Evolutionary conservation across 2,888 invertebrate species (phyloP), one percentile per base, ranked within the genome.

Genomic region (Eupithecia vulgata): DNA sequence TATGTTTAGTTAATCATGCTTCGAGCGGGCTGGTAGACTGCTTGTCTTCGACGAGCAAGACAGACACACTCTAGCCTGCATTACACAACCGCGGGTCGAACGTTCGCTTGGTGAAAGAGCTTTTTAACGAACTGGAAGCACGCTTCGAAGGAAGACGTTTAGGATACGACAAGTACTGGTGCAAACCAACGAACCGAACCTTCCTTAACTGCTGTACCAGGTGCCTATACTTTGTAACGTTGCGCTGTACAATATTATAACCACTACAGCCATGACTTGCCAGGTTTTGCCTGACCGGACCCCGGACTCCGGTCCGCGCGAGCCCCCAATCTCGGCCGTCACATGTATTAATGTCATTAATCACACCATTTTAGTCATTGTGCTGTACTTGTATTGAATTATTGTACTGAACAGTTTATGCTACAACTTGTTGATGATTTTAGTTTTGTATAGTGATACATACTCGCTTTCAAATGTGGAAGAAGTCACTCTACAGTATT

Each of bases 401-500:
- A 89, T 88, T 91, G 88, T 91, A 88, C 84, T 88, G 88, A 91
- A 92, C 91, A 91, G 92, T 93, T 92, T 89, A 92, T 91, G 94
- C 94, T 93, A 93, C 90, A 91, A 92, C 89, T 87, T 89, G 89
- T 92, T 92, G 91, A 92, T 90, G 89, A 91, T 91, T 93, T 93
- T 92, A 92, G 90, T 93, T 93, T 89, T 91, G 93, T 94, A 93
- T 94, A 94, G 94, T 93, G 94, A 93, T 90, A 93, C 90, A 92
- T 93, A 88, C 91, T 93, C 91, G 93, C 94, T 94, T 94, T 92
- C 90, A 91, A 93, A 92, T 93, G 93, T 93, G 93, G 94, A 94
- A 93, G 94, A 93, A 91, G 94, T 93, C 94, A 94, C 93, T 91
- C 93, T 91, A 91, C 94, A 93, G 93, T 93, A 93, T 90, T 93